Evolutionary conservation across 2,113 vertebrate species (phyloP).

Genomic region (Leucosticte australis): DNA sequence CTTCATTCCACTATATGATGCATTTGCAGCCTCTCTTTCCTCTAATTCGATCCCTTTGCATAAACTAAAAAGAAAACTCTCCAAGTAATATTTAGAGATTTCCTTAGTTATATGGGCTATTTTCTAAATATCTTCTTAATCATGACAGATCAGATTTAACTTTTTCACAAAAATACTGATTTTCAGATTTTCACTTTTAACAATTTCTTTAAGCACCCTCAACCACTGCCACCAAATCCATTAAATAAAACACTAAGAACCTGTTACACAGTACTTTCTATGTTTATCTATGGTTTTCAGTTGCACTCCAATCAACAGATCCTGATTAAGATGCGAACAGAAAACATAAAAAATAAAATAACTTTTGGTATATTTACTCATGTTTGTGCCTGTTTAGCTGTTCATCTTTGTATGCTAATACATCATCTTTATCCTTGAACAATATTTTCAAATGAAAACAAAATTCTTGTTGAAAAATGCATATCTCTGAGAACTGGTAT

Average conservation of each 20-base stretch:
- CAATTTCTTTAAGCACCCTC: neutral
- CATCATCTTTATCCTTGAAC: neutral
- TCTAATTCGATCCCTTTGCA: neutral
- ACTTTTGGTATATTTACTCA: neutral
- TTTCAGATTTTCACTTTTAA: neutral
- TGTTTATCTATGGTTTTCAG: neutral
- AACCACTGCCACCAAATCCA: neutral
- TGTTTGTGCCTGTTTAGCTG: neutral
- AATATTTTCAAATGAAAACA: neutral
- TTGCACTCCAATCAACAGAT: neutral
- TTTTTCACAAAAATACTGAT: neutral
- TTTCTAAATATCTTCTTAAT: neutral
- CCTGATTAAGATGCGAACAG: neutral
- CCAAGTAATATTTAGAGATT: neutral
- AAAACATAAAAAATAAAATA: neutral
- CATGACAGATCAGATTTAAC: neutral
- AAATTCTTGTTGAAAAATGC: neutral
- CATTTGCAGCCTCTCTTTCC: neutral
- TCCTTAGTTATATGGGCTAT: neutral
- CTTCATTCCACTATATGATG: neutral
- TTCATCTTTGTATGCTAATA: neutral
- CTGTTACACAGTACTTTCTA: neutral
- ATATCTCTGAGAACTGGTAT: neutral
- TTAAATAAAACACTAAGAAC: neutral
- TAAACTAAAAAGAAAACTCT: neutral